Percentiles rank a stretch among this genome's conserved stretches.
Evolutionary conservation across 1,140 invertebrate species (phyloP).

Genomic region (Episyrphus balteatus): DNA sequence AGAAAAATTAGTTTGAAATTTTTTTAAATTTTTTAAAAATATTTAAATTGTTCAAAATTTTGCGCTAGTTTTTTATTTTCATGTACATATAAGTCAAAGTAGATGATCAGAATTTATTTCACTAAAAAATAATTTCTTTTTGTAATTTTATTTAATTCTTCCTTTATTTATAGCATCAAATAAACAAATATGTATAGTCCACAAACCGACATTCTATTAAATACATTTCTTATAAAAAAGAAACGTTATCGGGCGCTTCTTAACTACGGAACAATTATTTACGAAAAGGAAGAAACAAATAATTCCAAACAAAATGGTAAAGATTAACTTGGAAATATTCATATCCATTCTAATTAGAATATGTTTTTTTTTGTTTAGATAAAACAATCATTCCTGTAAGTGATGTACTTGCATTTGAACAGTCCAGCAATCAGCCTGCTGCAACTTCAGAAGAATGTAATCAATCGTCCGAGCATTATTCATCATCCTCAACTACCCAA

Average conservation of each 20-base stretch:
- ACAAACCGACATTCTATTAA: constrained; percentile 39
- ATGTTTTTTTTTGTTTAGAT: constrained; percentile 4
- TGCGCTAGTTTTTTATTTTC: too few species aligned
- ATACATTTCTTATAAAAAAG: constrained; percentile 49
- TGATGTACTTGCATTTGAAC: neutral
- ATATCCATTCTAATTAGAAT: neutral
- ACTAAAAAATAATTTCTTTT: too few species aligned
- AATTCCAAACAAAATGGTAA: constrained; percentile 37
- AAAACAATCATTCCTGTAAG: neutral
- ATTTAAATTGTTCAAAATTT: too few species aligned
- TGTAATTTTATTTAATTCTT: too few species aligned
- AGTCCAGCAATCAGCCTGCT: neutral
- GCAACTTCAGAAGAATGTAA: neutral
- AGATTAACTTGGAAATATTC: neutral
- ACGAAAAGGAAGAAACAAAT: constrained; percentile 49
- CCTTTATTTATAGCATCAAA: too few species aligned
- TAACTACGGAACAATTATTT: constrained; percentile 48
- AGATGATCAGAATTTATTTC: too few species aligned
- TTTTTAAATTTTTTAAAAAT: too few species aligned
- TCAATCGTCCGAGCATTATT: neutral
- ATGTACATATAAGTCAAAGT: too few species aligned
- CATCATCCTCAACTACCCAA: neutral
- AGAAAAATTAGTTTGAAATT: too few species aligned
- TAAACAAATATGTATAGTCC: too few species aligned
- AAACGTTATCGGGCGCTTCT: constrained; percentile 54